A percentile compares a stretch with the other conserved stretches of the same genome.
Evolutionary conservation across 2,797 vertebrate species (phyloP).

Genomic region (Coracias cyanogaster): DNA sequence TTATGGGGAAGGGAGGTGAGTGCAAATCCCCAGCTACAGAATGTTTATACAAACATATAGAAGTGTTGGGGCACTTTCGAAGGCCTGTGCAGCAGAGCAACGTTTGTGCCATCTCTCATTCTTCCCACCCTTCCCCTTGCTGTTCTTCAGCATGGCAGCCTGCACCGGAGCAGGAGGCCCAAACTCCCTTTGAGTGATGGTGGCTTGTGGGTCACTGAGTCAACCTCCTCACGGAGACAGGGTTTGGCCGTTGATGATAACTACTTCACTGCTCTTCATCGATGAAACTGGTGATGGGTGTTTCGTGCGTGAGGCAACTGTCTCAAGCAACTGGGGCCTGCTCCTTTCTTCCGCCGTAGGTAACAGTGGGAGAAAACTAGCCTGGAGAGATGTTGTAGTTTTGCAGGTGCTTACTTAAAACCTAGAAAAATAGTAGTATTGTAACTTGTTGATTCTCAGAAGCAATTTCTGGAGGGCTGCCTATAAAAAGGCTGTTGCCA

Average conservation of each 20-base stretch:
- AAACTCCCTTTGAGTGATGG: background rate
- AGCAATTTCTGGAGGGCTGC: background rate
- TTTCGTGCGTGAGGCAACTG: background rate
- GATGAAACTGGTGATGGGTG: background rate
- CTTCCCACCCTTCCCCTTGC: background rate
- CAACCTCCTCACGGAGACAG: background rate
- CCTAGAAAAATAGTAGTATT: background rate
- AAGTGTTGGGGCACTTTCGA: background rate
- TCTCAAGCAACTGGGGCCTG: background rate
- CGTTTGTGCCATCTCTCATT: background rate
- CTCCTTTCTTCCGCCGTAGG: background rate
- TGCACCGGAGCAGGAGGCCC: rapidly evolving
- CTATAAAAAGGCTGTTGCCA: background rate
- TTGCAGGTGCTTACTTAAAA: background rate
- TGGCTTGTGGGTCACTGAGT: rapidly evolving
- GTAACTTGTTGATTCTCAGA: background rate
- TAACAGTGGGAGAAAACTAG: background rate
- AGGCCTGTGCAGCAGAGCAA: background rate
- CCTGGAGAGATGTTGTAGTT: background rate
- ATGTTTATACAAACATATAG: background rate
- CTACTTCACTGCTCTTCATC: background rate
- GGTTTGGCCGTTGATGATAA: background rate
- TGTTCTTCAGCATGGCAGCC: background rate
- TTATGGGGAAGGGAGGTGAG: background rate
- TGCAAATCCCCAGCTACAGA: background rate